Base-by-base conservation (phyloP, 2,888 invertebrate species). In the Epinotia bilunana region DNA sequence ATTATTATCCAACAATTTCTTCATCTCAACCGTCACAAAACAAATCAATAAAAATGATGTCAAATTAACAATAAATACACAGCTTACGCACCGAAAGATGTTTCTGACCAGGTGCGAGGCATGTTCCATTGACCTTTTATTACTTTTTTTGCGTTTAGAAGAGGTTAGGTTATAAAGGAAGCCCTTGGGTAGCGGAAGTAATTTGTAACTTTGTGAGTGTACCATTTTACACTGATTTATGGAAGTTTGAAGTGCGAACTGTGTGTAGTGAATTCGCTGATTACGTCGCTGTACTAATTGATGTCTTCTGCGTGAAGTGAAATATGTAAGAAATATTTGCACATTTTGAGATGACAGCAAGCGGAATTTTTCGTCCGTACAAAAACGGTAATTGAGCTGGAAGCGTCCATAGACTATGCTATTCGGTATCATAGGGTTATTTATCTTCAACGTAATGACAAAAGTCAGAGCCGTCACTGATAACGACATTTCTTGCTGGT, bases 181-280 rank as follows among this genome's bases (percentile, higher is more conserved):
- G 23, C 74, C 18, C 74, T 74, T 74, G 62, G 80, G 67, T 61
- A 58, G 82, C 80, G 87, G 87, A 87, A 84, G 84, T 77, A 78
- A 84, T 86, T 86, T 85, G 83, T 86, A 87, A 84, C 83, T 86
- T 86, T 85, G 83, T 86, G 76, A 80, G 76, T 78, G 65, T 77
- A 67, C 57, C 63, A 43, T 73, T 58, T 58, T 72, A 58, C 20
- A 39, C n/a, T 77, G 77, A 77, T 78, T 78, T 77, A 75, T 76
- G 46, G 13, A 18, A 64, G 53, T 39, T 69, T 73, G 61, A 16
- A 60, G 61, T 53, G 60, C 49, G 58, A 69, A 69, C 60, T 73
- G 73, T 68, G 61, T 39, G 55, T 33, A 60, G 20, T 67, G 73
- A 58, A 39, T 57, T 57, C 55, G 67, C 61, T 62, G 71, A 49